Evolutionary conservation across 1,140 invertebrate species (phyloP).

Genomic region (Asobara japonica): DNA sequence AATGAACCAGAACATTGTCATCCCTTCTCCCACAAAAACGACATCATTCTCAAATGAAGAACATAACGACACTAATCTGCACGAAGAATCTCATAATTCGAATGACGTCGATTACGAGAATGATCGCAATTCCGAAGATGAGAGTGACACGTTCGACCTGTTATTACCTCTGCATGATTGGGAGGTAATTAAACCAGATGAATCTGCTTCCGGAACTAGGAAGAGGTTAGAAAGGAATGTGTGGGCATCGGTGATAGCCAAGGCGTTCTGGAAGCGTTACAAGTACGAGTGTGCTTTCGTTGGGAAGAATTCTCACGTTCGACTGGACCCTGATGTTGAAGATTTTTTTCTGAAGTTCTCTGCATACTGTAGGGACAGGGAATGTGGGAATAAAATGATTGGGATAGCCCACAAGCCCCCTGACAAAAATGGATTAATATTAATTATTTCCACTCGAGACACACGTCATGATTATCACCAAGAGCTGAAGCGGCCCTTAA

Average conservation of each 20-base stretch:
- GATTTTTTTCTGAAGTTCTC: neutral
- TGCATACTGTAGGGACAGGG: neutral
- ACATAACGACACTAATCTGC: neutral
- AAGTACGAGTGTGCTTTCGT: neutral
- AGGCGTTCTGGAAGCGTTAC: neutral
- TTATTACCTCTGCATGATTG: neutral
- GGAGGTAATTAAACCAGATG: neutral
- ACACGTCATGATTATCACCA: neutral
- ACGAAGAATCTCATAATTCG: neutral
- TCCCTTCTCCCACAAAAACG: neutral
- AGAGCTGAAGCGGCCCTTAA: neutral
- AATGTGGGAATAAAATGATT: neutral
- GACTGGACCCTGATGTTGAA: neutral
- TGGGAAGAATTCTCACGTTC: neutral
- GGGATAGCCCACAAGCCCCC: neutral
- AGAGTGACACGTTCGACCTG: neutral
- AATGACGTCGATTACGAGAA: neutral
- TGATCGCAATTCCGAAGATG: neutral
- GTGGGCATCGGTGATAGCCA: neutral
- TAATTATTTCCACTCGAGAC: neutral
- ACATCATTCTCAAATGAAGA: neutral
- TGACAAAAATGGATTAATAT: neutral
- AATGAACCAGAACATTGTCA: neutral
- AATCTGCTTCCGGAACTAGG: neutral
- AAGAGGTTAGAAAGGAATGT: neutral